Conservation (phyloP, 2,113 vertebrate genomes). For the Progne subis region DNA sequence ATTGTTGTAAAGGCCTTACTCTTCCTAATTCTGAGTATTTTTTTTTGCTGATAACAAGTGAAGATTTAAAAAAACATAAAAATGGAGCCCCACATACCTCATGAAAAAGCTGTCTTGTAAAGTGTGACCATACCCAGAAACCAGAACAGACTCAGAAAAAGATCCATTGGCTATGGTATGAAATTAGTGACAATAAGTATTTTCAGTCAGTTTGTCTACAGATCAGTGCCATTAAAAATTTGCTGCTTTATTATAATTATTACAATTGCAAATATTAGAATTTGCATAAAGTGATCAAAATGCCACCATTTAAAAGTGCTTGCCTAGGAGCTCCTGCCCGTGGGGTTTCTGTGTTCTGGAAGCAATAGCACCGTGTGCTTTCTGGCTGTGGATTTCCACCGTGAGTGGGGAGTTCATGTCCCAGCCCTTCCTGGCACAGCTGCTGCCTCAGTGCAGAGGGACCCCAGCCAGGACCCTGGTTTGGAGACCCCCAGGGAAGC, state of each 20-base stretch:
- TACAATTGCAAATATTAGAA: not conserved
- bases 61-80: no score
- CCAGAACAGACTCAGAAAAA: not conserved
- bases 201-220: not conserved
- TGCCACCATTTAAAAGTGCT: not conserved
- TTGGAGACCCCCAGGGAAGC: not conserved
- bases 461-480: not conserved
- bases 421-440: not conserved
- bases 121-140: not conserved
- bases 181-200: not conserved
- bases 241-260: not conserved
- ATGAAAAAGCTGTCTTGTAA: not conserved
- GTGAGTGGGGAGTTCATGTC: not conserved
- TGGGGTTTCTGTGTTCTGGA: not conserved
- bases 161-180: not conserved
- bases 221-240: not conserved
- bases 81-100: not conserved
- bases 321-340: not conserved
- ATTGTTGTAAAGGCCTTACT: not conserved
- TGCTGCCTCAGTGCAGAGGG: not conserved
- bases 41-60: not conserved
- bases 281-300: not conserved
- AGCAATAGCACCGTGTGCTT: rapidly evolving
- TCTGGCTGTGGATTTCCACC: not conserved
- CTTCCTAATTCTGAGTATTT: not conserved